Conservation (phyloP, 2,888 invertebrate genomes). For the Eupsilia transversa region DNA sequence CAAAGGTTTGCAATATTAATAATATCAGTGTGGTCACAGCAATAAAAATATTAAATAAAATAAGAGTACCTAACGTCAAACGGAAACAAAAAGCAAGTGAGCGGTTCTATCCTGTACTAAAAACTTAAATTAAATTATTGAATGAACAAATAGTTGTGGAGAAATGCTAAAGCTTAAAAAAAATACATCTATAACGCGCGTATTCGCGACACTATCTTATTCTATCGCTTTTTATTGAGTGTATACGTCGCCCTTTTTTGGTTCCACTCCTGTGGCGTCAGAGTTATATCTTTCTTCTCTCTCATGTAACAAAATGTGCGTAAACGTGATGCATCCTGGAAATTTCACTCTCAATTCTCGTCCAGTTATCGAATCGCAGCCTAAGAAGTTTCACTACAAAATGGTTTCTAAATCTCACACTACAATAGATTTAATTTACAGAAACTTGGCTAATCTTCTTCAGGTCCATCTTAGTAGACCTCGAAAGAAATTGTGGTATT, state of each 20-base stretch:
- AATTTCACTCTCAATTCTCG: no score
- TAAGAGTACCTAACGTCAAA: no score
- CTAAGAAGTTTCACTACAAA: neutral
- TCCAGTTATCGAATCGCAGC: no score
- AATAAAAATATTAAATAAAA: no score
- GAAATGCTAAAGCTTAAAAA: neutral
- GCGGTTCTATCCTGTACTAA: no score
- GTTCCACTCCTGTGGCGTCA: neutral
- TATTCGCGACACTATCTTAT: neutral
- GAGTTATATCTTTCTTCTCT: neutral
- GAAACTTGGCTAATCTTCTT: neutral
- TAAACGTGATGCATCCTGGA: no score
- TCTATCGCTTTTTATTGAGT: neutral
- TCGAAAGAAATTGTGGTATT: neutral
- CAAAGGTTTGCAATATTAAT: no score
- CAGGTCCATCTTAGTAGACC: neutral
- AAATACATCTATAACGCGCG: neutral
- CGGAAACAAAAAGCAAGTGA: no score
- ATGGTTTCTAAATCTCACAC: neutral
- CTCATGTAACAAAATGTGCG: neutral
- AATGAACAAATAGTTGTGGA: rapidly evolving
- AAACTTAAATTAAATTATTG: neutral
- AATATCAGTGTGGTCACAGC: no score
- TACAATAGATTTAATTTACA: neutral
- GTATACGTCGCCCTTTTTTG: neutral